Conservation (phyloP, 2,888 invertebrate genomes). For the Philereme transversata region DNA sequence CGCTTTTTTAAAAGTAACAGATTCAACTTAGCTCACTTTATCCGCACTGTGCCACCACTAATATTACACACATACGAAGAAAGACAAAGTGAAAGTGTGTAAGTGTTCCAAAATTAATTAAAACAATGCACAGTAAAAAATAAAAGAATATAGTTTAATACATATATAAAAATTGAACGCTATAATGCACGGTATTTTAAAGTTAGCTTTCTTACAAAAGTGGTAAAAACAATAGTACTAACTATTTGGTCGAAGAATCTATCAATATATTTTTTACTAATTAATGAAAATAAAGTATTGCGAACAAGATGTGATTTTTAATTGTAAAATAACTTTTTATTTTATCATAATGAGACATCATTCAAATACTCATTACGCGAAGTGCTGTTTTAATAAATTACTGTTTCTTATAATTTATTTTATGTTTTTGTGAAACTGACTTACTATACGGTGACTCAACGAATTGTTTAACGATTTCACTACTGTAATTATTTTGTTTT, state of each 20-base stretch:
- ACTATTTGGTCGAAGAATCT: constrained; percentile 43
- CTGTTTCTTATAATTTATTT: constrained; percentile 6
- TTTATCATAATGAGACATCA: constrained; percentile 1
- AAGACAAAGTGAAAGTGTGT: too few relatives aligned
- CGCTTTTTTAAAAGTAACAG: too few relatives aligned
- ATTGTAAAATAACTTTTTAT: constrained; percentile 36
- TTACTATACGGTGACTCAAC: constrained; percentile 6
- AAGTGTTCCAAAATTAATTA: too few relatives aligned
- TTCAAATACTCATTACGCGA: background rate
- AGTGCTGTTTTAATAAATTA: constrained; percentile 2
- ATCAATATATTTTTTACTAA: constrained; percentile 79
- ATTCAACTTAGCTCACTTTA: background rate
- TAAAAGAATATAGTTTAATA: too few relatives aligned
- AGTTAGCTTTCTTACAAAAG: too few relatives aligned
- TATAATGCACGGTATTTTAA: too few relatives aligned
- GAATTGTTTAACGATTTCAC: constrained; percentile 18
- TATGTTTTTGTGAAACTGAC: constrained; percentile 10
- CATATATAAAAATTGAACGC: too few relatives aligned
- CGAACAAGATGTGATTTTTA: constrained; percentile 59
- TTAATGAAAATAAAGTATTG: constrained; percentile 76
- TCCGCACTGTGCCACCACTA: background rate
- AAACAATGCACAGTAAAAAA: too few relatives aligned
- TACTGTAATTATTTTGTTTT: constrained; percentile 1
- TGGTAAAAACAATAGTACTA: too few relatives aligned
- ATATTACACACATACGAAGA: too few relatives aligned